Evolutionary conservation across 2,888 invertebrate genomes (phyloP).

Genomic region (Metacarcinus magister): DNA sequence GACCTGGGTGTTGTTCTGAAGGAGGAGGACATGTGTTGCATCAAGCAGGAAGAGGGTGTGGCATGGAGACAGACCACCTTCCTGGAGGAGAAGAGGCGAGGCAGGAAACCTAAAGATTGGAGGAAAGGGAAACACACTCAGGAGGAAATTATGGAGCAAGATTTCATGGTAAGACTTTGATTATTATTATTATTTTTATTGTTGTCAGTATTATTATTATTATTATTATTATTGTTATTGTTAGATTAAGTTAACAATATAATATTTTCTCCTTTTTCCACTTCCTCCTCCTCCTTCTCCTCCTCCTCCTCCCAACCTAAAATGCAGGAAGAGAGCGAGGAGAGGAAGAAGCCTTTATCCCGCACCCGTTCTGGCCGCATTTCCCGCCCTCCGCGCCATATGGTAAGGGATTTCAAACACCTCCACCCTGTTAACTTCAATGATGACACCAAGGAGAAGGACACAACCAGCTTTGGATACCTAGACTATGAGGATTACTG

Average conservation of each 20-base stretch:
- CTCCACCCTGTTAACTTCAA: conserved; percentile 85
- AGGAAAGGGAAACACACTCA: background rate
- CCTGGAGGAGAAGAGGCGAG: conserved; percentile 60
- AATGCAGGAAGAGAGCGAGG: conserved; percentile 83
- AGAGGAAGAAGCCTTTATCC: conserved; percentile 85
- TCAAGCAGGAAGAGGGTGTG: conserved; percentile 20
- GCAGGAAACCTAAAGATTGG: conserved; percentile 63
- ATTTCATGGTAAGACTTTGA: conserved; percentile 56
- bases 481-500: conserved; percentile 86
- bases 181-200: background rate
- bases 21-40: background rate
- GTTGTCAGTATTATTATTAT: background rate
- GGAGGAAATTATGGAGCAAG: conserved; percentile 11
- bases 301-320: background rate
- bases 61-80: background rate
- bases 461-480: conserved; percentile 87
- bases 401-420: conserved; percentile 87
- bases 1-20: background rate
- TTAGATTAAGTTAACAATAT: too few species aligned
- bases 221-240: too few species aligned
- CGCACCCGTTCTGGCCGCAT: conserved; percentile 87
- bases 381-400: conserved; percentile 87
- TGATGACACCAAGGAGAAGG: conserved; percentile 86
- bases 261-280: background rate
- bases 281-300: background rate